Percentiles rank a stretch among this genome's conserved stretches.
These are phyloP conservation scores for Glossophaga mutica DNA, from an alignment of 2,797 vertebrate species.

Conservation along the genomic window DNA sequence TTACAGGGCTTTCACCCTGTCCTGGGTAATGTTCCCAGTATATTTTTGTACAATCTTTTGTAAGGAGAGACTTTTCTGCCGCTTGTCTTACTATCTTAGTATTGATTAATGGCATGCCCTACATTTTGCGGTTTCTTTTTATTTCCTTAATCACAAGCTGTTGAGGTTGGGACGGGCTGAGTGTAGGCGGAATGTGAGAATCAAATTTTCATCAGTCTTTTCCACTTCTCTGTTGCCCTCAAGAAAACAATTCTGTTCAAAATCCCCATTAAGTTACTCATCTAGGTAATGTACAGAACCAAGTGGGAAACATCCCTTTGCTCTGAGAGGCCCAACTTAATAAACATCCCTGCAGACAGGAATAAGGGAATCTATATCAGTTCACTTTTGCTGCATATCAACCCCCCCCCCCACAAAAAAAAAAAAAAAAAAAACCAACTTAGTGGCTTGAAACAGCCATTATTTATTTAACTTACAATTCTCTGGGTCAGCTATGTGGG, in stretches of 20 bases:
- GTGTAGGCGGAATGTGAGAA: neutral
- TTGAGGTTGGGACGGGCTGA: neutral
- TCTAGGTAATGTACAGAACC: neutral
- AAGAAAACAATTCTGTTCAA: conserved; percentile 20
- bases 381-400: neutral
- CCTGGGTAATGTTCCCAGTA: neutral
- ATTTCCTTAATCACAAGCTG: conserved; percentile 55
- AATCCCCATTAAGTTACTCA: neutral
- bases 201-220: neutral
- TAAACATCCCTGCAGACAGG: neutral
- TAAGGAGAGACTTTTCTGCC: conserved; percentile 1
- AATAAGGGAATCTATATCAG: neutral
- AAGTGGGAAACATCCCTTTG: neutral
- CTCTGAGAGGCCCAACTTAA: neutral
- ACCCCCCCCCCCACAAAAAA: neutral
- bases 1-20: neutral
- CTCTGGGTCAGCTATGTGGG: neutral
- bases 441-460: neutral
- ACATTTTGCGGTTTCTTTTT: conserved; percentile 22
- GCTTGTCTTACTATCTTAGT: neutral
- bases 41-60: neutral
- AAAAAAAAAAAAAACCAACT: neutral
- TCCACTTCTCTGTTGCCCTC: neutral
- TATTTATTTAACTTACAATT: neutral
- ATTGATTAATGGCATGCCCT: conserved; percentile 19